These are phyloP conservation scores for Bombus impatiens DNA, from an alignment of 1,140 invertebrate genomes.

Conservation along the genomic window DNA sequence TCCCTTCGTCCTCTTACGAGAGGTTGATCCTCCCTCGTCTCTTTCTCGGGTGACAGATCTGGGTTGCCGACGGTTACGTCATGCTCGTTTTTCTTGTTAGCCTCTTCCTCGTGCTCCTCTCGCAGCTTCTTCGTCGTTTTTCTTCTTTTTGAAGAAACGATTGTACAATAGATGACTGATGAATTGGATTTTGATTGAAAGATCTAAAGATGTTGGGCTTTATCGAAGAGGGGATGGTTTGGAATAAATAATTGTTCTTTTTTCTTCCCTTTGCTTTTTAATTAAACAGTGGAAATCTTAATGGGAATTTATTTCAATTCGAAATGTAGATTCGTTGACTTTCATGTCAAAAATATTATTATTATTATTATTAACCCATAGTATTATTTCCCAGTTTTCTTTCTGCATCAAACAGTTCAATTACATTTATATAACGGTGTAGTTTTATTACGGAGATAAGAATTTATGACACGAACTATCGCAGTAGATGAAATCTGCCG, in stretches of 20 bases:
- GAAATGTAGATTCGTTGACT: too few relatives aligned
- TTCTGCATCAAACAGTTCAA: background rate
- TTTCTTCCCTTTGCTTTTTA: too few relatives aligned
- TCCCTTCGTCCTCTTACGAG: conserved; percentile 35
- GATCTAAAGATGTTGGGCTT: background rate
- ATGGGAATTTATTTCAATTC: too few relatives aligned
- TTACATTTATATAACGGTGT: too few relatives aligned
- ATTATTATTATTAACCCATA: too few relatives aligned
- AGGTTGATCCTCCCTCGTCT: conserved; percentile 65
- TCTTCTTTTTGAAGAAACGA: background rate
- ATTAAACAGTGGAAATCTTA: too few relatives aligned
- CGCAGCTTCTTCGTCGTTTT: background rate
- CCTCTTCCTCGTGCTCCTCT: conserved; percentile 20
- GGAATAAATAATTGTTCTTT: background rate
- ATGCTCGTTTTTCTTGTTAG: conserved; percentile 43
- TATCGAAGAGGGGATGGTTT: background rate
- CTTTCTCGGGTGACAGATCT: conserved; percentile 74
- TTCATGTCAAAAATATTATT: fast-evolving
- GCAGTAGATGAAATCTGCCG: too few relatives aligned
- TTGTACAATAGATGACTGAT: background rate
- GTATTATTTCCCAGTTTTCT: too few relatives aligned
- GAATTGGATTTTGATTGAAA: background rate
- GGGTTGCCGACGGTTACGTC: conserved; percentile 73
- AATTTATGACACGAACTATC: too few relatives aligned
- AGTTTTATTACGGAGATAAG: background rate